These are phyloP conservation scores for Lobophora halterata DNA, from an alignment of 2,888 invertebrate genomes.

Conservation along the genomic window DNA sequence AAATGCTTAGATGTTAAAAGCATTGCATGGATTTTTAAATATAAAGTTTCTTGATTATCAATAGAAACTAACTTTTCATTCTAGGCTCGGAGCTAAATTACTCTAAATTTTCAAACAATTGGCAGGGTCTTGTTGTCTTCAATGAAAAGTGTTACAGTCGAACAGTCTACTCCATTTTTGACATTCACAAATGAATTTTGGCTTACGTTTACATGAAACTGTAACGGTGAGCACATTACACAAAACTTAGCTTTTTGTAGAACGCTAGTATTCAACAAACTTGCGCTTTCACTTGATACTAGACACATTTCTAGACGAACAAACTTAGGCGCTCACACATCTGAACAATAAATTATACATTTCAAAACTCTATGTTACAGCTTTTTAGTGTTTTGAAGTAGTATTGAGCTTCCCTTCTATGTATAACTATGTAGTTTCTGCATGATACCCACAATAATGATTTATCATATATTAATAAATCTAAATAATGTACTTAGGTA, in stretches of 20 bases:
- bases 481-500: too few species aligned
- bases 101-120: slow-evolving; percentile 39
- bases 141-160: slow-evolving; percentile 61
- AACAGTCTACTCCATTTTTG: slow-evolving; percentile 52
- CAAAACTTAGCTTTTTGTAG: slow-evolving; percentile 52
- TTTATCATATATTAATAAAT: too few species aligned
- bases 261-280: slow-evolving; percentile 30
- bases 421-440: too few species aligned
- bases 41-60: slow-evolving; percentile 38
- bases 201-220: slow-evolving; percentile 43
- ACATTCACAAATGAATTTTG: slow-evolving; percentile 36
- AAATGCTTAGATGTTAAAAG: slow-evolving; percentile 60
- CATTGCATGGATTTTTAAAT: slow-evolving; percentile 61
- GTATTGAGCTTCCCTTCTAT: slow-evolving; percentile 27
- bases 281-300: slow-evolving; percentile 26
- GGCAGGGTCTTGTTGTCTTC: slow-evolving; percentile 61
- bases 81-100: slow-evolving; percentile 52
- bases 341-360: slow-evolving; percentile 14
- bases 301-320: slow-evolving; percentile 20
- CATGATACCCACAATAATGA: too few species aligned
- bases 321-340: slow-evolving; percentile 30
- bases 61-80: slow-evolving; percentile 58
- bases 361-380: slow-evolving; percentile 16
- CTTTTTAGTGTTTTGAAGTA: slow-evolving; percentile 28
- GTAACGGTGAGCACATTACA: slow-evolving; percentile 52